Percentiles rank a stretch among this genome's conserved stretches.
phyloP scores from a whole-genome alignment of 2,113 vertebrate species.

The Antechinus stuartii region DNA sequence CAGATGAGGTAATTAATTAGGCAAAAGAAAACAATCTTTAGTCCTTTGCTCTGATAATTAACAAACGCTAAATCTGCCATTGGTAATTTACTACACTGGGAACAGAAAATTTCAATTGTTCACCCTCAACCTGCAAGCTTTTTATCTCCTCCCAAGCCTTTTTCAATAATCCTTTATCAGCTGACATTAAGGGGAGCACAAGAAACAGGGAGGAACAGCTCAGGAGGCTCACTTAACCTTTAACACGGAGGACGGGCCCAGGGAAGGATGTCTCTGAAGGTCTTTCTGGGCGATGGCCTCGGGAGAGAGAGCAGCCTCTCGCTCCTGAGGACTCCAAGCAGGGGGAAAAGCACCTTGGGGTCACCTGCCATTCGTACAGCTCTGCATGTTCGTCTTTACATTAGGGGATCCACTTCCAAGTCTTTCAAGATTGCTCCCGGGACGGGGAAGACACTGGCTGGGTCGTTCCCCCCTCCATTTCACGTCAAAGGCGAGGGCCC shows the following conservation, averaged over 20 bases:
- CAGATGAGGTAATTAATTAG: conserved; percentile 81
- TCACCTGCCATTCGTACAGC: conserved; percentile 39
- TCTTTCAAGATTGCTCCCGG: conserved; percentile 56
- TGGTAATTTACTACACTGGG: conserved; percentile 72
- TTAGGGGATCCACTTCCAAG: conserved; percentile 56
- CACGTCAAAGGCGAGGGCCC: conserved; percentile 56
- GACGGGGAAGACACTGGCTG: no score
- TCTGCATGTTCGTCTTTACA: conserved; percentile 64
- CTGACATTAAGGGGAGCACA: conserved; percentile 73
- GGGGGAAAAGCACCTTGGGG: not conserved
- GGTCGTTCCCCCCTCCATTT: not conserved
- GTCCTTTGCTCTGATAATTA: conserved; percentile 81
- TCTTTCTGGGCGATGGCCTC: not conserved
- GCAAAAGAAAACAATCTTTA: conserved; percentile 83
- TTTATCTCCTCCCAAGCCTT: conserved; percentile 79
- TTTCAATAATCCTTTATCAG: conserved; percentile 81
- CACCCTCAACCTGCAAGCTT: conserved; percentile 68
- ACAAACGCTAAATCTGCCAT: conserved; percentile 78
- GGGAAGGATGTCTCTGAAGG: conserved; percentile 68
- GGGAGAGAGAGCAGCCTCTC: conserved; percentile 44
- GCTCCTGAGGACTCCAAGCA: not conserved
- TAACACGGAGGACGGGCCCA: conserved; percentile 79
- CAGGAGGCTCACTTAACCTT: conserved; percentile 84
- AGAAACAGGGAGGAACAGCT: conserved; percentile 78
- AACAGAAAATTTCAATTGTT: conserved; percentile 78